These are phyloP conservation scores for Morbakka virulenta DNA, from an alignment of 30 jellyfish, hydroid and myxozoan genomes.

Conservation along the genomic window DNA sequence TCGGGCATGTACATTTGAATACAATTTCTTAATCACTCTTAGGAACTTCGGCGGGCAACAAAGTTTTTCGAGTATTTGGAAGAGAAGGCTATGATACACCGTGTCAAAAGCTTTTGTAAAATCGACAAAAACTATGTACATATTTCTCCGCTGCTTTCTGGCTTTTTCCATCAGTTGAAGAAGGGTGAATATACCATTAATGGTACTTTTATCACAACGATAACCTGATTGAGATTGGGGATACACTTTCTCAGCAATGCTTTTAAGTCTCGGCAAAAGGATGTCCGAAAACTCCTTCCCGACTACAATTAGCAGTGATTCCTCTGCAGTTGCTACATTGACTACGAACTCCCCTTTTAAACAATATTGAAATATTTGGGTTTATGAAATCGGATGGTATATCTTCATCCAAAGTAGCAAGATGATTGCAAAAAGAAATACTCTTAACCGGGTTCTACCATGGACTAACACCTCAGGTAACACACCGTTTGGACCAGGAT, in stretches of 20 bases:
- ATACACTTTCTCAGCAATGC: constrained; percentile 31
- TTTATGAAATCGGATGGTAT: constrained; percentile 35
- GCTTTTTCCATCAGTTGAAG: constrained; percentile 49
- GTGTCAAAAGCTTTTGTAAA: constrained; percentile 72
- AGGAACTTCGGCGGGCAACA: constrained; percentile 70
- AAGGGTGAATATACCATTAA: constrained; percentile 42
- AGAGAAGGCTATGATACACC: constrained; percentile 49
- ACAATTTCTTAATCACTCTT: constrained; percentile 25
- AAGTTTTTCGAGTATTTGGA: constrained; percentile 21
- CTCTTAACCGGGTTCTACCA: too few species aligned
- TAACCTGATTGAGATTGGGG: constrained; percentile 71
- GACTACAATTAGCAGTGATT: neutral
- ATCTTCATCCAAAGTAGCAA: constrained; percentile 36
- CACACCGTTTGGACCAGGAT: constrained; percentile 69
- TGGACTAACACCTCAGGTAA: too few species aligned
- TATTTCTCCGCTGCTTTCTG: constrained; percentile 52
- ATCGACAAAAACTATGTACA: constrained; percentile 64
- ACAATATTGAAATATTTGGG: too few species aligned
- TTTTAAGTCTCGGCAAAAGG: constrained; percentile 30
- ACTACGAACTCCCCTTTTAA: too few species aligned
- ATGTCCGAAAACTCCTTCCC: neutral
- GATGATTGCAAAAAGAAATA: too few species aligned
- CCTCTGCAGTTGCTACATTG: too few species aligned
- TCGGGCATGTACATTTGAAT: constrained; percentile 40
- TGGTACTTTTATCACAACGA: constrained; percentile 65